Evolutionary conservation across 2,888 invertebrate genomes (phyloP).

Genomic region (Amiota minor): DNA sequence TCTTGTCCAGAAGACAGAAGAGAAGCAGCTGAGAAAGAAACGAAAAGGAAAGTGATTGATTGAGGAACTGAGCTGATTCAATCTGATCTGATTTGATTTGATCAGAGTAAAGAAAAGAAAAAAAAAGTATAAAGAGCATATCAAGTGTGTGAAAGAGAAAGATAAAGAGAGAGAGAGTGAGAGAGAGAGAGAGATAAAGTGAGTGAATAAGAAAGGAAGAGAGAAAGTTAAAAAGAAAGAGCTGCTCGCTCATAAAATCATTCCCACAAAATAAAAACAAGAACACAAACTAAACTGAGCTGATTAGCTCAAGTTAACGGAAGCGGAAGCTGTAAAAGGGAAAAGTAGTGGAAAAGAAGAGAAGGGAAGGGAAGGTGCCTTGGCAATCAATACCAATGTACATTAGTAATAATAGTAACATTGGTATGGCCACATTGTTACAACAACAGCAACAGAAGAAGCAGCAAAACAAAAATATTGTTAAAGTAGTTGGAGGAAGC

Average conservation of each 20-base stretch:
- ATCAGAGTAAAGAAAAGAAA: too few species aligned
- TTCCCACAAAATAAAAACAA: not conserved
- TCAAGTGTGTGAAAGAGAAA: too few species aligned
- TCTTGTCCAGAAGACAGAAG: not conserved
- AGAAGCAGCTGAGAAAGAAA: not conserved
- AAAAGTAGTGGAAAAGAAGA: not conserved
- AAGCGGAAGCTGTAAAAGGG: not conserved
- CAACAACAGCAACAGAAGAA: not conserved
- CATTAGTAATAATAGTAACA: conserved; percentile 11
- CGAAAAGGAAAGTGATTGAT: not conserved
- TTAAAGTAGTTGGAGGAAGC: not conserved
- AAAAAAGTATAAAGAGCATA: too few species aligned
- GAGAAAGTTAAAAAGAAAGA: not conserved
- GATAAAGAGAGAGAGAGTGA: not conserved
- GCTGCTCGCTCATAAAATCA: not conserved
- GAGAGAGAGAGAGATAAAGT: not conserved
- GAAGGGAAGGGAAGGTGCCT: not conserved
- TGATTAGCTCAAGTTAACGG: not conserved
- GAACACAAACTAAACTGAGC: not conserved
- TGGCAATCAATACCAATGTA: not conserved
- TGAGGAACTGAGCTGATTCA: not conserved
- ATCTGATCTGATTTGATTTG: too few species aligned
- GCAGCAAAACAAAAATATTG: conserved; percentile 12
- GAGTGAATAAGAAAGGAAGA: not conserved
- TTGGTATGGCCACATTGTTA: conserved; percentile 16